These are phyloP conservation scores for Altica lythri DNA, from an alignment of 2,888 invertebrate species.

Conservation along the genomic window DNA sequence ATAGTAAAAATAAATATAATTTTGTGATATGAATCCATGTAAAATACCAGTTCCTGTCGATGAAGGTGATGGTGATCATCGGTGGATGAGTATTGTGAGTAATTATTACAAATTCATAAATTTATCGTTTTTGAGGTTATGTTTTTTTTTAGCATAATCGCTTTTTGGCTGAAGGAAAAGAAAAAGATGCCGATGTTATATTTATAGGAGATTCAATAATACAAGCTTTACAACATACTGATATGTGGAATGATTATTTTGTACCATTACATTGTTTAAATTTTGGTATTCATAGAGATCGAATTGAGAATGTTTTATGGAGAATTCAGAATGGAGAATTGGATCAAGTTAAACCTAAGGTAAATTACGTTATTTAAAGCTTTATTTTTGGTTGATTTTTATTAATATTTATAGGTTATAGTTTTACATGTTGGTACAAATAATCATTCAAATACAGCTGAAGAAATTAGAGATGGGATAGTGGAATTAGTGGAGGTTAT, in stretches of 20 bases:
- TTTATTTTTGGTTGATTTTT: conserved; percentile 2
- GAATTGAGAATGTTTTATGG: conserved; percentile 89
- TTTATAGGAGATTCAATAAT: conserved; percentile 90
- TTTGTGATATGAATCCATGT: conserved; percentile 79
- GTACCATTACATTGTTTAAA: conserved; percentile 90
- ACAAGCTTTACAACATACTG: conserved; percentile 79
- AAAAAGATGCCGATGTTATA: conserved; percentile 90
- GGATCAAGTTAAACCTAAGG: conserved; percentile 87
- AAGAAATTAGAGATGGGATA: conserved; percentile 82
- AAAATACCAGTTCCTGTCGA: conserved; percentile 70
- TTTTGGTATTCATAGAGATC: conserved; percentile 87
- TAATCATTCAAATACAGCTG: conserved; percentile 79
- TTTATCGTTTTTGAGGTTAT: no score
- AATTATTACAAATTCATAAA: no score
- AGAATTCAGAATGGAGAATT: conserved; percentile 87
- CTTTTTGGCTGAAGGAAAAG: conserved; percentile 82
- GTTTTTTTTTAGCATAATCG: conserved; percentile 79
- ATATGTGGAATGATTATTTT: conserved; percentile 89
- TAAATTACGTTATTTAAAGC: conserved; percentile 48
- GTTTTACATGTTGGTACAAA: conserved; percentile 89
- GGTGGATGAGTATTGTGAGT: conserved; percentile 80
- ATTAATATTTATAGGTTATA: conserved; percentile 66
- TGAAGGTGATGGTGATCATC: conserved; percentile 82
- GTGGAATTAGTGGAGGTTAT: conserved; percentile 76
- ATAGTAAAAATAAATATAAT: no score